Conservation (phyloP, 2,113 vertebrate genomes). For the Recurvirostra avosetta region DNA sequence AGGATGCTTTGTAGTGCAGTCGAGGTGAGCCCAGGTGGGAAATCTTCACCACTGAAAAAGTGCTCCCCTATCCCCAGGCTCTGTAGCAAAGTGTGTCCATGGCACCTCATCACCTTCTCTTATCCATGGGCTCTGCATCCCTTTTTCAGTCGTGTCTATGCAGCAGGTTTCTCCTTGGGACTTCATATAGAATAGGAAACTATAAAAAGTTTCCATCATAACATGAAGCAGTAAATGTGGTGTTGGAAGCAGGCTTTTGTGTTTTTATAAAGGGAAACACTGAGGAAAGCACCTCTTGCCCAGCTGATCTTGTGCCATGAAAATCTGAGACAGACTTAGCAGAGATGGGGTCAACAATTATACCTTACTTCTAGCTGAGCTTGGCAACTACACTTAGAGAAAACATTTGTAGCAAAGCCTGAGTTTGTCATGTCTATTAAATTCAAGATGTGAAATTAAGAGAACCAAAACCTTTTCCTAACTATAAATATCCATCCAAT, state of each 20-base stretch:
- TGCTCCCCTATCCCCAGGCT: not conserved
- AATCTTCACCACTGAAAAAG: not conserved
- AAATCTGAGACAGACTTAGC: not conserved
- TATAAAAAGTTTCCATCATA: not conserved
- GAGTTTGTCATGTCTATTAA: not conserved
- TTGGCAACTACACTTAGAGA: not conserved
- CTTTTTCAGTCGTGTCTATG: fast-evolving
- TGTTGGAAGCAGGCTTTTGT: not conserved
- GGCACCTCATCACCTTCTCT: not conserved
- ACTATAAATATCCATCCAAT: not conserved
- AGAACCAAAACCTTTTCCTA: not conserved
- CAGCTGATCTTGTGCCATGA: not conserved
- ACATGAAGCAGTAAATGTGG: not conserved
- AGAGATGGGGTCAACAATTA: not conserved
- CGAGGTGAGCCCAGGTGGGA: not conserved
- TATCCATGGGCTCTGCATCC: not conserved
- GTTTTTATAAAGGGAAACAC: not conserved
- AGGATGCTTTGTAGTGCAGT: not conserved
- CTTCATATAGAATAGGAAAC: not conserved
- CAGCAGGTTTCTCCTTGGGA: not conserved
- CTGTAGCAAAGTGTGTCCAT: not conserved
- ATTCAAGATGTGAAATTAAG: not conserved
- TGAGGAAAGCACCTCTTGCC: not conserved
- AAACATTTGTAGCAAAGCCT: not conserved
- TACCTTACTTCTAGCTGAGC: not conserved